Percentiles rank a stretch among this genome's conserved stretches.
Evolutionary conservation across 2,113 vertebrate genomes (phyloP).

Genomic region (Crocuta crocuta): DNA sequence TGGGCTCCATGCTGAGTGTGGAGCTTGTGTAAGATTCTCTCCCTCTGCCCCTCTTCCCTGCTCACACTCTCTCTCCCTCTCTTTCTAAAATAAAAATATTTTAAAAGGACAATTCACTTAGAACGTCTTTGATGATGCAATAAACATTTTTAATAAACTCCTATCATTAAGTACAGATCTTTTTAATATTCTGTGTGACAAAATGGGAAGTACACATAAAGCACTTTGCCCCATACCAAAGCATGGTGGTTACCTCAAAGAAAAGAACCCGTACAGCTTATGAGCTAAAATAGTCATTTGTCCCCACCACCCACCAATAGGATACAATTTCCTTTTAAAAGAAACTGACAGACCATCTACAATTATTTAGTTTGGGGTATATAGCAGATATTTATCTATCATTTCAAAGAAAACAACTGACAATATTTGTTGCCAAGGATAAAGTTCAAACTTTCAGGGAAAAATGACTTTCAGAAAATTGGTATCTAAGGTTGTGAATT

Average conservation of each 20-base stretch:
- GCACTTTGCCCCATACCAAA: neutral
- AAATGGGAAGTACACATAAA: neutral
- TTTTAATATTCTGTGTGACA: neutral
- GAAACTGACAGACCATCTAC: neutral
- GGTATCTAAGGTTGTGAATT: neutral
- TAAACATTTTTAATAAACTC: slow-evolving; percentile 27
- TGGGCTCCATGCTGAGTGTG: too few relatives aligned
- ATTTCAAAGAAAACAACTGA: slow-evolving; percentile 35
- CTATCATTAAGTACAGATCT: neutral
- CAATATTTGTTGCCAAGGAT: neutral
- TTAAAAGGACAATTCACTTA: too few relatives aligned
- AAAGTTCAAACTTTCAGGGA: slow-evolving; percentile 51
- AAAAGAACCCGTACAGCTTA: neutral
- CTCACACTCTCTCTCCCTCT: too few relatives aligned
- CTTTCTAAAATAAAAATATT: too few relatives aligned
- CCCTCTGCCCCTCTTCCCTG: too few relatives aligned
- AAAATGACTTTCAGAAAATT: neutral
- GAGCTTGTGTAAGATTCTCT: too few relatives aligned
- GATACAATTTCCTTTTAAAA: neutral
- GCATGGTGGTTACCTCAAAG: neutral
- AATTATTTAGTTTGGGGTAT: slow-evolving; percentile 19
- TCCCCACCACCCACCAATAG: neutral
- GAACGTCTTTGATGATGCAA: neutral
- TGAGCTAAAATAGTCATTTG: neutral
- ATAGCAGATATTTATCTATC: slow-evolving; percentile 29